These are phyloP conservation scores for Euphonia xanthogaster DNA, from an alignment of 2,797 vertebrate genomes.

Conservation along the genomic window DNA sequence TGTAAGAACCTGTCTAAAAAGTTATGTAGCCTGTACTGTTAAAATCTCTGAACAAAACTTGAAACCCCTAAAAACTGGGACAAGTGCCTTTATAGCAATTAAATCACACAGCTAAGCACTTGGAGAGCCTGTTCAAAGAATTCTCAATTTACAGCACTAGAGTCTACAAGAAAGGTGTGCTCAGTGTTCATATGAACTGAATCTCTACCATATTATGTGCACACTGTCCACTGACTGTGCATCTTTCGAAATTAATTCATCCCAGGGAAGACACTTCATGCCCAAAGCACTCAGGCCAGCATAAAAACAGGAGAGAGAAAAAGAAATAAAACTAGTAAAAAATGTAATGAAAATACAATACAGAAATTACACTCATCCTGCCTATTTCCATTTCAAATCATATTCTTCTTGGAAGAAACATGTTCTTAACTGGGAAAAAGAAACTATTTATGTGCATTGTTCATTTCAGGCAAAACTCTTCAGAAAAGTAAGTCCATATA, in stretches of 20 bases:
- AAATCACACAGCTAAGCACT: background rate
- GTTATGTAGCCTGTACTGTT: background rate
- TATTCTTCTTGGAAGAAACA: background rate
- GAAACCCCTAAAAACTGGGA: background rate
- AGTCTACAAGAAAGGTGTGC: background rate
- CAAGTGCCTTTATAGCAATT: background rate
- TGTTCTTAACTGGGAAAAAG: background rate
- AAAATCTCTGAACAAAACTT: background rate
- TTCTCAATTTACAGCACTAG: background rate
- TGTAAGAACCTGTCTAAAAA: background rate
- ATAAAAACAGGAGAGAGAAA: background rate
- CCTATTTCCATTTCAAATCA: background rate
- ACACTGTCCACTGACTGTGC: background rate
- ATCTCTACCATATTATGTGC: background rate
- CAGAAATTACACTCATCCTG: background rate
- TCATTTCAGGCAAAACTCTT: background rate
- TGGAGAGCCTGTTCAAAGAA: background rate
- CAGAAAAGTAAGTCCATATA: background rate
- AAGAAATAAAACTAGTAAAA: background rate
- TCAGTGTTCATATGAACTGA: background rate
- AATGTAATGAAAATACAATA: conserved; percentile 19
- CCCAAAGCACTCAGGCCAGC: background rate
- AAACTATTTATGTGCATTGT: background rate
- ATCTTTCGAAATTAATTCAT: conserved; percentile 33
- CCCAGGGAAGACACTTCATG: background rate